Conservation (phyloP, 2,797 vertebrate species). For the Odontamblyopus rebecca region DNA sequence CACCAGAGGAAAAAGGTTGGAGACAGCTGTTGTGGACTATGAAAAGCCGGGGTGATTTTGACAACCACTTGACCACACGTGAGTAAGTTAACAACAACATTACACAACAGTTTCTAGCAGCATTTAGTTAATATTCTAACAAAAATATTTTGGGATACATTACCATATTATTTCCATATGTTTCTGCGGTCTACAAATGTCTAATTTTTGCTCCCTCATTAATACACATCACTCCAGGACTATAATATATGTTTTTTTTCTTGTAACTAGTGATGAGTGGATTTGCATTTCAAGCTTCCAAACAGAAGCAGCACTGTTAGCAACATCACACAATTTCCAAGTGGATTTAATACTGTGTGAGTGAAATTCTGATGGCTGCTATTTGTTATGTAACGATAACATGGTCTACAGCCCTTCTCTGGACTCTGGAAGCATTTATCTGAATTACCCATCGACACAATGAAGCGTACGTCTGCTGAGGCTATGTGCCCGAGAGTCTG, state of each 20-base stretch:
- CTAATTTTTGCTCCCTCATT: too few relatives aligned
- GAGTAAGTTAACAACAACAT: too few relatives aligned
- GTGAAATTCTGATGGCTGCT: background rate
- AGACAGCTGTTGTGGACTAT: too few relatives aligned
- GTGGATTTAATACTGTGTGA: background rate
- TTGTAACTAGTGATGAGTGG: background rate
- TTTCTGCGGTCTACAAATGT: too few relatives aligned
- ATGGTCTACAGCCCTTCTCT: background rate
- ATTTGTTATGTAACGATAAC: background rate
- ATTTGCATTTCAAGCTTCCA: background rate
- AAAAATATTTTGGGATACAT: too few relatives aligned
- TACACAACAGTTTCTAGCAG: too few relatives aligned
- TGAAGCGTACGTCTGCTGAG: background rate
- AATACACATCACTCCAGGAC: too few relatives aligned
- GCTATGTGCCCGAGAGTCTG: slow-evolving; percentile 17
- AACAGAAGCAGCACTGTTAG: background rate
- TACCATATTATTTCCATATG: too few relatives aligned
- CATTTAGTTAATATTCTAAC: too few relatives aligned
- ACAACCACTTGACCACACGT: too few relatives aligned
- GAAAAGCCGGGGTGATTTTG: too few relatives aligned
- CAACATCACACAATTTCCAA: background rate
- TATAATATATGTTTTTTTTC: background rate
- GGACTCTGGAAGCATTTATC: background rate
- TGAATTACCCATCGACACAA: background rate
- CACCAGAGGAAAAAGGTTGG: too few relatives aligned